Evolutionary conservation across 2,113 vertebrate species (phyloP).

Genomic region (Xenopus tropicalis): DNA sequence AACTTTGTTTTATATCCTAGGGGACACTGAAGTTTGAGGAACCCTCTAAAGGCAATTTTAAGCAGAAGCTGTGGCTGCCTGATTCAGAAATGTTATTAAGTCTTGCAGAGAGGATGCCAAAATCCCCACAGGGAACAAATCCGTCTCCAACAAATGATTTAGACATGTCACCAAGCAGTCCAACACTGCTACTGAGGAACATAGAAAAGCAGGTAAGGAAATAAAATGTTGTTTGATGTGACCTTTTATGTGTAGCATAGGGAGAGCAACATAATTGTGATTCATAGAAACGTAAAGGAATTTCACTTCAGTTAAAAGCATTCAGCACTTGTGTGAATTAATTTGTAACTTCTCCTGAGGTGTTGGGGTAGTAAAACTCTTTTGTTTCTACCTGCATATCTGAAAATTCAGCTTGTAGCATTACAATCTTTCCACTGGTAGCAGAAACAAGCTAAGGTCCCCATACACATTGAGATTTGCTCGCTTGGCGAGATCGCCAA

Average conservation of each 20-base stretch:
- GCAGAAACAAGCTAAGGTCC: too few relatives aligned
- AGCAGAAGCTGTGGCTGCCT: conserved; percentile 72
- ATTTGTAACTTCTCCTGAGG: conserved; percentile 13
- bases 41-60: conserved; percentile 73
- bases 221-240: background rate
- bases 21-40: conserved; percentile 80
- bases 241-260: background rate
- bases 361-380: too few relatives aligned
- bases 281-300: conserved; percentile 35
- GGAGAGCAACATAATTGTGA: conserved; percentile 41
- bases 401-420: too few relatives aligned
- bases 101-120: conserved; percentile 59
- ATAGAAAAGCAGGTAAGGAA: conserved; percentile 89
- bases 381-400: too few relatives aligned
- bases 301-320: conserved; percentile 6
- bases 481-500: too few relatives aligned
- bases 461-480: too few relatives aligned
- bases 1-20: conserved; percentile 68
- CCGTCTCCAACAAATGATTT: conserved; percentile 70
- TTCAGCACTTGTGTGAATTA: conserved; percentile 11
- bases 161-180: conserved; percentile 86
- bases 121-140: conserved; percentile 61
- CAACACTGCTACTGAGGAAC: conserved; percentile 84
- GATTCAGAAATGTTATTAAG: conserved; percentile 71
- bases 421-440: too few relatives aligned